A percentile compares a stretch with the other conserved stretches of the same genome.
These are phyloP conservation scores for Pediacus dermestoides DNA, from an alignment of 2,888 invertebrate genomes.

Conservation along the genomic window DNA sequence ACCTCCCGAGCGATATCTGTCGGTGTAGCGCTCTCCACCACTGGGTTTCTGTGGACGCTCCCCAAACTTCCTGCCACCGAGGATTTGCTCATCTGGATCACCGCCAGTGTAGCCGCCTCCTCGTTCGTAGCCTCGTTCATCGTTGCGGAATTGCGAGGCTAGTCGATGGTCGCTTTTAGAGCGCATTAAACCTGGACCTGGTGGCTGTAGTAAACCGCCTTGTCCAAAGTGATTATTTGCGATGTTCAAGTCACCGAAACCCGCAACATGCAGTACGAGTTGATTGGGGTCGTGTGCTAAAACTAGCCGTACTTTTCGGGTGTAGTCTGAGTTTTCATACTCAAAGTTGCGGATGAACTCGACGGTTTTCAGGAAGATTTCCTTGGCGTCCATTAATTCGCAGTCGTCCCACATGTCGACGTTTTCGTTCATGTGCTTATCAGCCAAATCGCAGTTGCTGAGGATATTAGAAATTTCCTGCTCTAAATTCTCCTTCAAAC, in stretches of 20 bases:
- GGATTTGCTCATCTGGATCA: constrained; percentile 62
- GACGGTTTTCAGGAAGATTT: constrained; percentile 92
- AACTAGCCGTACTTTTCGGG: constrained; percentile 77
- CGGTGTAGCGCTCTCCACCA: constrained; percentile 29
- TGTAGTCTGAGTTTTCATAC: constrained; percentile 88
- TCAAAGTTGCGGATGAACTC: constrained; percentile 94
- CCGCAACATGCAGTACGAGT: constrained; percentile 80
- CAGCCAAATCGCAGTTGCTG: constrained; percentile 94
- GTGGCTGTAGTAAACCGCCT: constrained; percentile 56
- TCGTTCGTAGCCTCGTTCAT: constrained; percentile 57
- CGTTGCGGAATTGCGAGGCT: constrained; percentile 82
- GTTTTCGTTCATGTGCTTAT: constrained; percentile 87
- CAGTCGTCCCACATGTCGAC: constrained; percentile 86
- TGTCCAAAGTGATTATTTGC: constrained; percentile 50
- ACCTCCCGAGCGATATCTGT: constrained; percentile 50
- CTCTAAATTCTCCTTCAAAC: constrained; percentile 90
- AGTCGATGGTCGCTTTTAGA: constrained; percentile 92
- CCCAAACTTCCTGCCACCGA: constrained; percentile 75
- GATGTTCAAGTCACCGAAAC: constrained; percentile 87
- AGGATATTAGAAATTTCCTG: constrained; percentile 92
- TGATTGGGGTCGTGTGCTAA: constrained; percentile 92
- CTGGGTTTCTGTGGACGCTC: constrained; percentile 56
- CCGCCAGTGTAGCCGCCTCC: constrained; percentile 58
- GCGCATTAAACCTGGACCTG: constrained; percentile 77
- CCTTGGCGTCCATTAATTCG: constrained; percentile 91